Evolutionary conservation across 2,888 invertebrate species (phyloP).

Genomic region (Lacanobia wlatinum): DNA sequence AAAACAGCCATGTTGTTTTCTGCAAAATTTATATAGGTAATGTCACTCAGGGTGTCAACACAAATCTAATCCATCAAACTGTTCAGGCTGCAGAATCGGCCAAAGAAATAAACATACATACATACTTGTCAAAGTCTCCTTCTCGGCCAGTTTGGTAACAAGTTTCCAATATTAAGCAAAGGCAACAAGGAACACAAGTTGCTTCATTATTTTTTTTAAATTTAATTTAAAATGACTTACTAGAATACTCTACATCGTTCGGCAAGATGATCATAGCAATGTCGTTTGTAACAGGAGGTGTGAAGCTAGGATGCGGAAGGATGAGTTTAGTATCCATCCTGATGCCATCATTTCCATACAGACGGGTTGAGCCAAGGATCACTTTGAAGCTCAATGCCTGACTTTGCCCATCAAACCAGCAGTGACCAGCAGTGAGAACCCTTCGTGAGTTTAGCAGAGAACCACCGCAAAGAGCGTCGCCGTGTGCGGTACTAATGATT

Average conservation of each 20-base stretch:
- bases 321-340: slow-evolving; percentile 70
- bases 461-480: slow-evolving; percentile 74
- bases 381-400: slow-evolving; percentile 60
- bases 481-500: slow-evolving; percentile 26
- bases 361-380: slow-evolving; percentile 72
- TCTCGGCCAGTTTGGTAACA: not conserved
- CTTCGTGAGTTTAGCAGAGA: slow-evolving; percentile 70
- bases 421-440: slow-evolving; percentile 69
- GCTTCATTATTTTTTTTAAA: not conserved
- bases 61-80: too few species aligned
- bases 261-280: slow-evolving; percentile 73
- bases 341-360: slow-evolving; percentile 75
- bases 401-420: slow-evolving; percentile 3
- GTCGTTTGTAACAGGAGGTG: slow-evolving; percentile 71
- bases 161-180: not conserved
- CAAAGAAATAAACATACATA: too few species aligned
- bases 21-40: too few species aligned
- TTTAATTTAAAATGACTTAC: slow-evolving; percentile 59
- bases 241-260: slow-evolving; percentile 51
- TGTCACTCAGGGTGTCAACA: too few species aligned
- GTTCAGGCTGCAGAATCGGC: too few species aligned
- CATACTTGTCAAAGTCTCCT: too few species aligned
- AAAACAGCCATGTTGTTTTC: too few species aligned
- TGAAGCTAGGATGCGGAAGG: slow-evolving; percentile 65
- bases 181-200: not conserved